A percentile compares a stretch with the other conserved stretches of the same genome.
phyloP scores from a whole-genome alignment of 2,113 vertebrate genomes.

The Stegastes partitus region DNA sequence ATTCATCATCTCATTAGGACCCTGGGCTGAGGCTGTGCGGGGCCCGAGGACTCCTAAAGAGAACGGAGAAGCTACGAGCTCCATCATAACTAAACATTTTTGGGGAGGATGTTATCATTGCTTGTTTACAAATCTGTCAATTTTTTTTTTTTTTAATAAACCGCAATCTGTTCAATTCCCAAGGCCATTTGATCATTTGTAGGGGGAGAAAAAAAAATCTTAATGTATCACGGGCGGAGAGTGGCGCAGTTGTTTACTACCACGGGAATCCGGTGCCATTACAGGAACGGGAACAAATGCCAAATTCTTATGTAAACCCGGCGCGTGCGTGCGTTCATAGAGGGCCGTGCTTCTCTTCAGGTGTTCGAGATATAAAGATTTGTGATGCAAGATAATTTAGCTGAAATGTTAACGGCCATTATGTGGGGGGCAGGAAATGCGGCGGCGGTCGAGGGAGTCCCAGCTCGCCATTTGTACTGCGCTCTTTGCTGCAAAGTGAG shows the following conservation, averaged over 20 bases:
- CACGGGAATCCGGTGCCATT: conserved; percentile 61
- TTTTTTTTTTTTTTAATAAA: conserved; percentile 62
- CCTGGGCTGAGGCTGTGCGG: conserved; percentile 41
- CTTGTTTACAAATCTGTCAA: conserved; percentile 73
- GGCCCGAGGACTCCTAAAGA: conserved; percentile 51
- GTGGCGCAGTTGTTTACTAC: conserved; percentile 71
- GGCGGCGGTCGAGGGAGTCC: conserved; percentile 47
- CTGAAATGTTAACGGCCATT: conserved; percentile 47
- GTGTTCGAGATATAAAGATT: conserved; percentile 65
- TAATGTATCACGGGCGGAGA: conserved; percentile 65
- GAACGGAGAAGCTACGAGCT: conserved; percentile 45
- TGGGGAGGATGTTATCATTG: conserved; percentile 33
- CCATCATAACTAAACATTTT: conserved; percentile 60
- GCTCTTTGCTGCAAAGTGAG: conserved; percentile 72
- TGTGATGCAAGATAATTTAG: conserved; percentile 63
- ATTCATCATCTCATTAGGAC: conserved; percentile 85
- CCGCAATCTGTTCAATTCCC: conserved; percentile 71
- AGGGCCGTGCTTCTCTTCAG: conserved; percentile 38
- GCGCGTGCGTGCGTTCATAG: conserved; percentile 23
- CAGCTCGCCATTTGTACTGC: conserved; percentile 30
- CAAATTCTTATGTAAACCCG: conserved; percentile 66
- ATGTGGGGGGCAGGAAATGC: conserved; percentile 45
- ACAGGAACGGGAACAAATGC: conserved; percentile 47
- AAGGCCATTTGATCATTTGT: conserved; percentile 51
- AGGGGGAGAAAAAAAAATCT: conserved; percentile 36